Evolutionary conservation across 2,797 vertebrate genomes (phyloP), one percentile per base, ranked within the genome.

Genomic region (Botia almorhae): DNA sequence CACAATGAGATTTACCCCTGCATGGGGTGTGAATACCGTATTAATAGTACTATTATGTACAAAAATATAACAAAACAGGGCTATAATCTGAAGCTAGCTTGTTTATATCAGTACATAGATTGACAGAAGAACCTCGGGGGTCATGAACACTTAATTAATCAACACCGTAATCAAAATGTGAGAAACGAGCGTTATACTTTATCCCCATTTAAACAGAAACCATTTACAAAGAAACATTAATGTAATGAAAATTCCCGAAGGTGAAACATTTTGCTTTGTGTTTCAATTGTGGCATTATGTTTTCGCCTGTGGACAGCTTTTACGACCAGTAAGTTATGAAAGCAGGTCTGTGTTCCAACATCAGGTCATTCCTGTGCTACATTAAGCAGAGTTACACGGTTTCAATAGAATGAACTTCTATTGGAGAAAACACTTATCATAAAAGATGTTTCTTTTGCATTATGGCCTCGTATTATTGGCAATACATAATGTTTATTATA

Each of bases 231-330:
- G 39, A 43, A 43, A 51, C 48, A 51, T 51, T 51, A 43, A 43
- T 43, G 39, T 43, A 43, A 43, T 12, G 10, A 61, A 14, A 29
- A 61, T 14, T 26, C 4, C 29, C 21, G 0, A 51, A 16, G 3
- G 13, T 51, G 13, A 51, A 51, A 51, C 48, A 16, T 12, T 74
- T 58, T 17, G 26, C 13, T 74, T 60, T 17, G 26, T 55, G 12
- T 13, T 55, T 63, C 29, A 12, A 36, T 50, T 61, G 11, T 36
- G 7, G 19, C 3, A 14, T 78, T 58, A 60, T 78, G 11, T 16
- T 69, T 69, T 39, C 0, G 74, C 74, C 74, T 76, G 74, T 55
- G 36, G 74, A 58, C 67, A 51, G 67, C 48, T n/a, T 61, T 70
- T 61, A 78, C 46, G 13, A 50, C 17, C 13, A 16, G 26, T 17